phyloP scores from a whole-genome alignment of 2,113 vertebrate species.

The Verasper variegatus region DNA sequence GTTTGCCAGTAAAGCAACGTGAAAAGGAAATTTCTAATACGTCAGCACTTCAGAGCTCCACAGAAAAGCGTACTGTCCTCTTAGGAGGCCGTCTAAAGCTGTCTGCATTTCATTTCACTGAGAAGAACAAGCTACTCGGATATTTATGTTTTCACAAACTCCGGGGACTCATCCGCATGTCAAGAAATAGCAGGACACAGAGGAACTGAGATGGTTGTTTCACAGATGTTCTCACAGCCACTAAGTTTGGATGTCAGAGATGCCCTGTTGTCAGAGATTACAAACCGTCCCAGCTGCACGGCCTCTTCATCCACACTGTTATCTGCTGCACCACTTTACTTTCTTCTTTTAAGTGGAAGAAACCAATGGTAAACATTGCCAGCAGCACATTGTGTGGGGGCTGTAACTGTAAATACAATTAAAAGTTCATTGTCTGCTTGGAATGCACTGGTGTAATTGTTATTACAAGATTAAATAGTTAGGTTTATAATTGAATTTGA shows the following conservation, averaged over 20 bases:
- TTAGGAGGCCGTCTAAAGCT: constrained; percentile 1
- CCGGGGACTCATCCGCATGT: neutral
- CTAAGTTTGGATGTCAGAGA: constrained; percentile 21
- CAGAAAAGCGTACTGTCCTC: constrained; percentile 23
- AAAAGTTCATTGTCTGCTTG: neutral
- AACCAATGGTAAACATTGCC: neutral
- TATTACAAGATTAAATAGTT: neutral
- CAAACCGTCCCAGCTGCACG: neutral
- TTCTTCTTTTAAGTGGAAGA: neutral
- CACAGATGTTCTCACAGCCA: constrained; percentile 24
- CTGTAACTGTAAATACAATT: constrained; percentile 4
- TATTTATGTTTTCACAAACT: constrained; percentile 7
- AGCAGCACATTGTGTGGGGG: neutral
- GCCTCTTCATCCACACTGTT: neutral
- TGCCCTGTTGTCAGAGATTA: constrained; percentile 24
- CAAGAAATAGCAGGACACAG: neutral
- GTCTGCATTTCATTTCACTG: neutral
- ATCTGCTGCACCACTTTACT: too few relatives aligned
- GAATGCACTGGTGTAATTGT: constrained; percentile 10
- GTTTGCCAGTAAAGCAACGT: constrained; percentile 55
- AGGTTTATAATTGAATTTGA: neutral
- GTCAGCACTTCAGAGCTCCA: constrained; percentile 30
- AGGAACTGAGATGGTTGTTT: neutral
- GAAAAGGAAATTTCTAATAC: constrained; percentile 50
- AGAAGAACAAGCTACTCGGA: constrained; percentile 13